A percentile compares a stretch with the other conserved stretches of the same genome.
Conservation (phyloP, 2,113 vertebrate species). For the Bucco capensis region DNA sequence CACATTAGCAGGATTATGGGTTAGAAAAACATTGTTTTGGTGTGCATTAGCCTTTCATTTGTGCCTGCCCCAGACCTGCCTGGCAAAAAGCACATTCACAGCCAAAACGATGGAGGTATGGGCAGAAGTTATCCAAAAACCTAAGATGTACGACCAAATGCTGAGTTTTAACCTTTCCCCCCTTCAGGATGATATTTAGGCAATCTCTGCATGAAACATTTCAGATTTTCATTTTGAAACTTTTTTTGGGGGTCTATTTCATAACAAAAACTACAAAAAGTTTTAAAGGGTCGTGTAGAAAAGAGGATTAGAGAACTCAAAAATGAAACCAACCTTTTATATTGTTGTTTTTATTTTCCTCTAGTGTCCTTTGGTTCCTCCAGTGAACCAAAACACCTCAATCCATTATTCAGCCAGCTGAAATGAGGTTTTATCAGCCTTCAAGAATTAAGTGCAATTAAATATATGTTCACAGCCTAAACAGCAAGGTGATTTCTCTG, state of each 20-base stretch:
- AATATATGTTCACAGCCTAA: not conserved
- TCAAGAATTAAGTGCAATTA: slow-evolving; percentile 55
- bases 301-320: not conserved
- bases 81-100: not conserved
- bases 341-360: not conserved
- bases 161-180: not conserved
- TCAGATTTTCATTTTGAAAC: not conserved
- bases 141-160: not conserved
- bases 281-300: not conserved
- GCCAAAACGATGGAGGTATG: not conserved
- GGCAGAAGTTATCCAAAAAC: not conserved
- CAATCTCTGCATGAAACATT: not conserved
- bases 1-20: no score
- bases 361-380: not conserved
- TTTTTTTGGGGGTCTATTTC: not conserved
- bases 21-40: not conserved
- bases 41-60: rapidly evolving
- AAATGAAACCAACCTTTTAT: not conserved
- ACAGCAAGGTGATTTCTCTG: slow-evolving; percentile 48
- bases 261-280: not conserved
- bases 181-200: not conserved
- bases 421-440: not conserved
- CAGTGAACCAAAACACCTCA: not conserved
- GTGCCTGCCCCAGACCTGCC: not conserved
- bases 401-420: not conserved